Base-by-base conservation (phyloP, 1,140 invertebrate genomes). In the Lordiphosa stackelbergi region DNA sequence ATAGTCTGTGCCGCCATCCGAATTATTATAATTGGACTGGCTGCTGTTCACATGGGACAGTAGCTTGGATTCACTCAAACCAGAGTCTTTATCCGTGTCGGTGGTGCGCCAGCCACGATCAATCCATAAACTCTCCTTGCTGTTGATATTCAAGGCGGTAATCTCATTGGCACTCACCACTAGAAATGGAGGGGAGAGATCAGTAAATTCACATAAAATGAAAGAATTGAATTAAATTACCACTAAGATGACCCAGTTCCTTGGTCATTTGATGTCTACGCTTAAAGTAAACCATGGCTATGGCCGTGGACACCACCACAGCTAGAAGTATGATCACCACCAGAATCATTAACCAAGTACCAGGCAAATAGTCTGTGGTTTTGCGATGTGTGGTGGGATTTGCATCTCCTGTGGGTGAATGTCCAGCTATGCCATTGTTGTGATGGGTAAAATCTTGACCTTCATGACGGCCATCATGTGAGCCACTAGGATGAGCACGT, bases 341-440 rank as follows among this genome's bases (percentile, higher is more conserved):
- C 2, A 94, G 83, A 0, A 92, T 91, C 38, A 95, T 90, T 71
- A 95, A 93, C 94, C 94, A 95, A 0, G 94, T 92, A 77, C 95
- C 92, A 13, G 89, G 88, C 0, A 93, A 88, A 24, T 93, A 88
- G 89, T 42, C 84, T 69, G 28, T 83, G 63, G 24, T 75, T 42
- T 87, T 87, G 28, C 63, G 85, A 22, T 87, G 85, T 5, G 85
- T 87, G 6, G 85, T 85, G 22, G 78, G 77, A 58, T 85, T 83
- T 3, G 48, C 62, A 31, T 54, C 51, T 12, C 66, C 69, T 2
- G 55, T 66, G 7, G 77, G 73, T 51, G 64, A 69, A 12, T 41
- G 72, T 34, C 75, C 68, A 11, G 43, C 64, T 69, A 83, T 78
- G 47, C 53, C 64, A 51, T 65, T 66, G 9, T 63, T 68, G 24